Evolutionary conservation across 2,888 invertebrate species (phyloP), one percentile per base, ranked within the genome.

Genomic region (Macaria liturata): DNA sequence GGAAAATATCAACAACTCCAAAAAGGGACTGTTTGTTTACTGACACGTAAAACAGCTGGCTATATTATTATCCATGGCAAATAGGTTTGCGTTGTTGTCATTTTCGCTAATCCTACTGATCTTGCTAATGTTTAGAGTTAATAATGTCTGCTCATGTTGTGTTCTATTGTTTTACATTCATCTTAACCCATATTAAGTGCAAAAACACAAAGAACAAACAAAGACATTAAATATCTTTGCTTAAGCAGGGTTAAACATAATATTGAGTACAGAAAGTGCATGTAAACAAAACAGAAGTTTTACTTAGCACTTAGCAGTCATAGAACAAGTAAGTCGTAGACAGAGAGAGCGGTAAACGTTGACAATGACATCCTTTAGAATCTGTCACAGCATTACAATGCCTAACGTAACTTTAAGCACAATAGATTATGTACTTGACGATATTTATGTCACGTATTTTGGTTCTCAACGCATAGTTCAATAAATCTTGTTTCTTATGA

Each of bases 341-440:
- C 62, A 67, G 67, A 64, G 67, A 69, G 66, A 74, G 72, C 65
- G 65, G 44, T 49, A 54, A 46, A 48, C 43, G 30, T 30, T 72
- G 76, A 72, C 76, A 75, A 73, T 76, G 76, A 73, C 76, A 76
- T 73, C 64, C 57, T 72, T 77, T 72, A 58, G 50, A 56, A 62
- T 54, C 43, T 68, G 60, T 64, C 61, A 59, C 62, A 69, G 62
- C 67, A 68, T 72, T 65, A 59, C 63, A 56, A 63, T 71, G 62
- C 59, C 62, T 59, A 63, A 66, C 49, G 46, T 57, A 49, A 44
- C 53, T 32, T 20, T 20, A 20, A 20, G 20, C 44, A 42, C 54
- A 37, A 4, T 37, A 2, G 34, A 20, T 20, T 37, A 7, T 1
- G 34, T 37, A 37, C 34, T 4, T 37, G 7, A 37, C 4, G 5